phyloP scores from a whole-genome alignment of 1,140 invertebrate genomes.

The Monomorium pharaonis region DNA sequence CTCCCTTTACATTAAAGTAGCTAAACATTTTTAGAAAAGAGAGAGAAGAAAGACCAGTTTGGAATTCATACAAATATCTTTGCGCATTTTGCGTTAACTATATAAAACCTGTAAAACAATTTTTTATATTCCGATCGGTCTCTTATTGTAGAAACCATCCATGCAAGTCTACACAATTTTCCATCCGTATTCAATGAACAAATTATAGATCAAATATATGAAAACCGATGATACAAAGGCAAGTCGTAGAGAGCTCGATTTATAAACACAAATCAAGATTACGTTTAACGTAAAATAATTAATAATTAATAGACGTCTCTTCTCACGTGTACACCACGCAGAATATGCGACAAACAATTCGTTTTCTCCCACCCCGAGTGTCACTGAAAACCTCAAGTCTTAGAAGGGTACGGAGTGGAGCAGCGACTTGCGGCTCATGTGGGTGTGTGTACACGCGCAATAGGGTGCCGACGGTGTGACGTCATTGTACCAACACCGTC shows the following conservation, averaged over 20 bases:
- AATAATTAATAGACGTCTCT: neutral
- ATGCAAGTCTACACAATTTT: too few species aligned
- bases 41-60: neutral
- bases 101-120: neutral
- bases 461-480: constrained; percentile 64
- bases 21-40: neutral
- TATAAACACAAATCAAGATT: neutral
- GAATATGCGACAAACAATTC: neutral
- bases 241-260: neutral
- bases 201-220: too few species aligned
- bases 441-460: constrained; percentile 48
- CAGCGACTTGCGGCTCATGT: neutral
- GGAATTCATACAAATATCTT: neutral
- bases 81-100: neutral
- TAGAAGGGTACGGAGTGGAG: neutral
- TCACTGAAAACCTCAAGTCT: neutral
- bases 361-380: neutral
- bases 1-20: neutral
- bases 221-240: too few species aligned
- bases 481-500: constrained; percentile 50
- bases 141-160: too few species aligned
- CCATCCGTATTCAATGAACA: too few species aligned
- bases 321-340: neutral
- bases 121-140: neutral
- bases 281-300: neutral